Conservation (phyloP, 2,888 invertebrate species). For the Cerastoderma edule region DNA sequence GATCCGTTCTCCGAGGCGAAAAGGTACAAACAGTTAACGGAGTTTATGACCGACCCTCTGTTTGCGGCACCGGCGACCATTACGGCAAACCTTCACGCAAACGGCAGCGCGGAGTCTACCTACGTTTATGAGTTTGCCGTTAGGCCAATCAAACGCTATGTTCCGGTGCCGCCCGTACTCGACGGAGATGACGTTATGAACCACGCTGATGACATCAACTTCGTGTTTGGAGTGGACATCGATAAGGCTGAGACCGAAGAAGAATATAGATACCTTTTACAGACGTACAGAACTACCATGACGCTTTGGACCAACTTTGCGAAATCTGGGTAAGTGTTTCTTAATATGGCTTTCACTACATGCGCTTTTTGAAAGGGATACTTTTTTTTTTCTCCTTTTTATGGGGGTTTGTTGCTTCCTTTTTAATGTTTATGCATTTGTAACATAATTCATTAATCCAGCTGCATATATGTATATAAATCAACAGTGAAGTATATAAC, state of each 20-base stretch:
- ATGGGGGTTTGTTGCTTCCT: too few relatives aligned
- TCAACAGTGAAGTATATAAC: too few relatives aligned
- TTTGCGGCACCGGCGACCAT: background rate
- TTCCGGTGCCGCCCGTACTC: background rate
- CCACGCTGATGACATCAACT: slow-evolving; percentile 39
- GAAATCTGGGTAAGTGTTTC: slow-evolving; percentile 38
- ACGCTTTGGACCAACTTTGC: slow-evolving; percentile 83
- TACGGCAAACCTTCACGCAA: slow-evolving; percentile 22
- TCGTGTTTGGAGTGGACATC: slow-evolving; percentile 32
- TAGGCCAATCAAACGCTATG: background rate
- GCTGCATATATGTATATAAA: too few relatives aligned
- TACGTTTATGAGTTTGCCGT: slow-evolving; percentile 18
- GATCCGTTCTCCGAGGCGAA: slow-evolving; percentile 15
- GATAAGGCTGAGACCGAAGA: background rate
- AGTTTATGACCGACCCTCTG: slow-evolving; percentile 4
- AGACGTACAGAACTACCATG: slow-evolving; percentile 76
- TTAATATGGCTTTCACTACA: background rate
- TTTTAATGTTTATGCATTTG: too few relatives aligned
- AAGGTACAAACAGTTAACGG: background rate
- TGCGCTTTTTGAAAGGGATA: too few relatives aligned
- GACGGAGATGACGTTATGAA: slow-evolving; percentile 16
- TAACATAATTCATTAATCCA: too few relatives aligned
- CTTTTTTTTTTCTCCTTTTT: too few relatives aligned
- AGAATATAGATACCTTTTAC: background rate
- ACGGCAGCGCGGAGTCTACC: background rate